Evolutionary conservation across 2,888 invertebrate genomes (phyloP), one percentile per base, ranked within the genome.

Genomic region (Ophion slaviceki): DNA sequence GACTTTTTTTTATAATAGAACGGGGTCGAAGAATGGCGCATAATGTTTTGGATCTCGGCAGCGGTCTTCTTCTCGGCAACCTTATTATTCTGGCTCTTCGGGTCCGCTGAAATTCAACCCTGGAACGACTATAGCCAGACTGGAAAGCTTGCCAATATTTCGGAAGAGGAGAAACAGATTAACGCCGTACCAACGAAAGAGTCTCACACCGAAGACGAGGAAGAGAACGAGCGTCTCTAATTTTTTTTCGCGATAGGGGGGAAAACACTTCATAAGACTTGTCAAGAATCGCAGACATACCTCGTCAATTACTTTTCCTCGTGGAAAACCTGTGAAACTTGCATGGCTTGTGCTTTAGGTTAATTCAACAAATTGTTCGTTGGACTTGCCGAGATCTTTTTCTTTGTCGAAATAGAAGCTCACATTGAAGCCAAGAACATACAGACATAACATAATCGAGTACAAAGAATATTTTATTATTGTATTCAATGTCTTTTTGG

Each of bases 11-110:
- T 77, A 85, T 94, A 94, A n/a, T 92, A 97, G 97, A 97, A 97
- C 88, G 96, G 97, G n/a, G 95, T 97, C 78, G 94, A 95, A 32
- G 96, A 97, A 92, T 97, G 97, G 97, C 95, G 96, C 74, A 95
- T 95, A 45, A 96, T 97, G 75, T 97, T 97, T 91, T 95, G 96
- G 89, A 96, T 97, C 47, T 97, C 97, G 0, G 96, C 97, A 0
- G 94, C 95, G 0, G 95, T 96, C 0, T 97, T 97, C 91, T 96
- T 96, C 20, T 95, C 96, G 2, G 95, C 96, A 0, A 97, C 97
- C 0, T 71, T 96, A 3, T 94, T 97, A 82, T 97, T 96, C 93
- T 96, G 96, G 90, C 80, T 96, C 2, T 96, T 97, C 86, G 97
- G 97, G 7, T 96, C 96, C 0, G 96, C 96, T 0, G 95, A 96